Evolutionary conservation across 2,888 invertebrate genomes (phyloP), one percentile per base, ranked within the genome.

Genomic region (Drosophila tripunctata): DNA sequence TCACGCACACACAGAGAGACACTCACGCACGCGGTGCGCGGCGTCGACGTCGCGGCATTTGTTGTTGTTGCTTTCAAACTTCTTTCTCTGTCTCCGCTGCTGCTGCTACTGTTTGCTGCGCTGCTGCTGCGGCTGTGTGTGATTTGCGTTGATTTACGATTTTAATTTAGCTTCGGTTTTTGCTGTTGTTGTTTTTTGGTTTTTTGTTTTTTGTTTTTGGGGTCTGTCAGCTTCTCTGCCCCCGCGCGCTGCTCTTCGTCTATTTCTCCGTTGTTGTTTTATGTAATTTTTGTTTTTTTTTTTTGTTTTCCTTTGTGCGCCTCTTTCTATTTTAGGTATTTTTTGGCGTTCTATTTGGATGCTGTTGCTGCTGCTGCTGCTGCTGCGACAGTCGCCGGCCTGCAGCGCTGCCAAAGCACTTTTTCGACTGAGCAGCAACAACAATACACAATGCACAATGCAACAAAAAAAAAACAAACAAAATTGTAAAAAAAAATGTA

Each of bases 1-100:
- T 40, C 33, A 52, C 14, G 30, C 24, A 45, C 17, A 41, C 24
- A 44, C 47, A 52, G 48, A 38, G 30, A 35, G 64, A 68, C 52
- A 45, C 70, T 85, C 76, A 80, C 79, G 79, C 79, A 75, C 76
- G 64, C 58, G 63, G 83, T 62, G 77, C 58, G 56, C 77, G 74
- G 12, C 79, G 86, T 76, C 83, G 80, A 64, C 77, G 80, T 66
- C 76, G 81, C 81, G 64, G 68, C 87, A 83, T 86, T 80, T 75
- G 33, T 63, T 65, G 8, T 45, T 27, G 3, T 22, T 19, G 19
- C 15, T 22, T 7, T 14, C 33, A 12, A 10, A 8, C 1, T 24
- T 12, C 50, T 30, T 2, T 7, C 27, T 21, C 10, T 15, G 36
- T 2, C 4, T 43, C 6, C 14, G 19, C 19, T 8, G 31, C 30